Evolutionary conservation across 1,140 invertebrate genomes (phyloP).

Genomic region (Aphis gossypii): DNA sequence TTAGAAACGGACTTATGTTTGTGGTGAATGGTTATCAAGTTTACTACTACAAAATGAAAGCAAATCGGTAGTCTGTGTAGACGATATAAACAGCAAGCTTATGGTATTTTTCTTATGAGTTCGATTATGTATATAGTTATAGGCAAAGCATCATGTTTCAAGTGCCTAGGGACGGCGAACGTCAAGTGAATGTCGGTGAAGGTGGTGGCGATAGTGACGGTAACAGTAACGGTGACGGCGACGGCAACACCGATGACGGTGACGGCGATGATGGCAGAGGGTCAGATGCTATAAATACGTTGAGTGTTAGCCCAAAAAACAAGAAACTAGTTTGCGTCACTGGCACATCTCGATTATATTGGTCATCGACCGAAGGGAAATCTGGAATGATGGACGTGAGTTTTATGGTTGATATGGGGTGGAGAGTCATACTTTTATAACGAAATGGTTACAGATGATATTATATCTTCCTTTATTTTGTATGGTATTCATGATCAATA

Average conservation of each 20-base stretch:
- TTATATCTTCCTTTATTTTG: too few relatives aligned
- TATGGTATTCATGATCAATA: too few relatives aligned
- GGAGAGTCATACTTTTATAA: neutral
- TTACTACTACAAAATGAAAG: neutral
- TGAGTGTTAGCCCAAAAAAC: conserved; percentile 68
- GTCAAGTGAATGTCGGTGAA: neutral
- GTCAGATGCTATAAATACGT: conserved; percentile 57
- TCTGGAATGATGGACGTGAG: neutral
- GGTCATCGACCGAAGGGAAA: conserved; percentile 61
- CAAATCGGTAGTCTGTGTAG: neutral
- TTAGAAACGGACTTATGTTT: neutral
- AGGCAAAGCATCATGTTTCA: neutral
- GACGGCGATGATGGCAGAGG: neutral
- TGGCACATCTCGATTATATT: conserved; percentile 71
- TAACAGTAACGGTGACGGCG: neutral
- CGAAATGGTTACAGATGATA: neutral
- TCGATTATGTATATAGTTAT: neutral
- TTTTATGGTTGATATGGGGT: neutral
- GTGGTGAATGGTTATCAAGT: neutral
- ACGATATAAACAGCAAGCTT: neutral
- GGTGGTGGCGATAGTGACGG: neutral
- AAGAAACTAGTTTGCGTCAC: conserved; percentile 70
- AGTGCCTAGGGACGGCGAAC: neutral
- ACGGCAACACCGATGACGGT: neutral
- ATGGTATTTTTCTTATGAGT: neutral